Percentiles rank a stretch among this genome's conserved stretches.
phyloP scores from a whole-genome alignment of 2,888 invertebrate species.

The Sinotaia quadrata region DNA sequence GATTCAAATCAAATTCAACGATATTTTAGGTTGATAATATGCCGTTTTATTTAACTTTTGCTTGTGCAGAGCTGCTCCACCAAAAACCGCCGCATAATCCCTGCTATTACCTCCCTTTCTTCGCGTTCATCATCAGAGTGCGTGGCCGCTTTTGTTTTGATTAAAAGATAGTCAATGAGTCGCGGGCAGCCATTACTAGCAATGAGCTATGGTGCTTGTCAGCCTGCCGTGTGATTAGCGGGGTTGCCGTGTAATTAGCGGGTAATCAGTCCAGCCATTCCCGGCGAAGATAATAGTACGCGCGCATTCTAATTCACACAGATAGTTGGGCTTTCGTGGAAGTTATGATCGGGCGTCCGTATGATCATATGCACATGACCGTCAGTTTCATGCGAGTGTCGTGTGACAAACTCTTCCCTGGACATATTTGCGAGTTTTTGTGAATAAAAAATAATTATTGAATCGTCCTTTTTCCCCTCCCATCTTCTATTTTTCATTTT shows the following conservation, averaged over 20 bases:
- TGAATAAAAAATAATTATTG: too few relatives aligned
- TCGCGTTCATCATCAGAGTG: background rate
- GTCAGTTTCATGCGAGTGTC: too few relatives aligned
- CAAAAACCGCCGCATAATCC: background rate
- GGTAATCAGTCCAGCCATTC: background rate
- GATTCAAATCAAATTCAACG: too few relatives aligned
- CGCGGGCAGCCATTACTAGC: background rate
- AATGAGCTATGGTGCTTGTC: constrained; percentile 20
- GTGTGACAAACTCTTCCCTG: too few relatives aligned
- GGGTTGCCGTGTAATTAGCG: constrained; percentile 13
- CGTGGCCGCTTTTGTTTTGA: constrained; percentile 13
- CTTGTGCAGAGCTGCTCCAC: too few relatives aligned
- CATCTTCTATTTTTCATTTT: too few relatives aligned
- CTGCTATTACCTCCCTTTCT: background rate
- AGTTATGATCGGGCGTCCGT: constrained; percentile 13
- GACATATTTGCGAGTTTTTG: too few relatives aligned
- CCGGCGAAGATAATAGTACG: background rate
- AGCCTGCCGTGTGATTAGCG: constrained; percentile 11
- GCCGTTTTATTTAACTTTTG: too few relatives aligned
- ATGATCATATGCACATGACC: too few relatives aligned
- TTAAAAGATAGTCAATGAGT: constrained; percentile 6
- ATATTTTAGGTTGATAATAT: too few relatives aligned
- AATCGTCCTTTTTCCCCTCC: too few relatives aligned
- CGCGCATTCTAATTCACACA: constrained; percentile 8
- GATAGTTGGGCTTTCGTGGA: constrained; percentile 12